Evolutionary conservation across 2,113 vertebrate genomes (phyloP).

Genomic region (Sinocyclocheilus maitianheensis): DNA sequence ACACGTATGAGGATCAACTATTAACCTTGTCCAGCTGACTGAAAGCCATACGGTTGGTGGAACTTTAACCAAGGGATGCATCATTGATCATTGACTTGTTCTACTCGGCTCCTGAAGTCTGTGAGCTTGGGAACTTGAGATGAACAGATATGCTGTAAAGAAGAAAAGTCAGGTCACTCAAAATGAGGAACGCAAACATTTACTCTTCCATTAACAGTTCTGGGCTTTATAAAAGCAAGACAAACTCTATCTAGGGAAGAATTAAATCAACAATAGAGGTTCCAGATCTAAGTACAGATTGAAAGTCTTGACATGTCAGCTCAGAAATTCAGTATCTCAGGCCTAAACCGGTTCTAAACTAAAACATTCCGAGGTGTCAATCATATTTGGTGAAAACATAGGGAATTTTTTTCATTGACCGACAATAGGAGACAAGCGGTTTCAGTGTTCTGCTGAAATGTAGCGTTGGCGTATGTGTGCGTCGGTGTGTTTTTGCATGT

Average conservation of each 20-base stretch:
- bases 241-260: neutral
- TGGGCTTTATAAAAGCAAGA: slow-evolving; percentile 9
- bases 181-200: slow-evolving; percentile 21
- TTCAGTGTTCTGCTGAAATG: slow-evolving; percentile 25
- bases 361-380: slow-evolving; percentile 10
- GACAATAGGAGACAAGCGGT: neutral
- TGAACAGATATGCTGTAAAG: slow-evolving; percentile 16
- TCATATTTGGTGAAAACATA: slow-evolving; percentile 2
- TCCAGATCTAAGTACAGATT: neutral
- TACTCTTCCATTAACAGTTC: slow-evolving; percentile 20
- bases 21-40: slow-evolving; percentile 40
- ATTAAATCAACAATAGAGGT: neutral
- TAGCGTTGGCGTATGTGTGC: slow-evolving; percentile 4
- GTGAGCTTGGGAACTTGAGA: slow-evolving; percentile 15
- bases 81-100: slow-evolving; percentile 42
- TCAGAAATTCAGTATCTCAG: neutral
- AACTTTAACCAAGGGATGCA: slow-evolving; percentile 31
- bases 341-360: neutral
- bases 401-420: neutral
- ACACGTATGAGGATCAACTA: slow-evolving; percentile 25
- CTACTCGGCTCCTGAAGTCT: slow-evolving; percentile 19
- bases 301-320: neutral
- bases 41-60: slow-evolving; percentile 33
- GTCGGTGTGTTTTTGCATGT: slow-evolving; percentile 31
- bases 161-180: slow-evolving; percentile 14